Base-by-base conservation (phyloP, 2,888 invertebrate species). In the Hipparchia sbordonii region DNA sequence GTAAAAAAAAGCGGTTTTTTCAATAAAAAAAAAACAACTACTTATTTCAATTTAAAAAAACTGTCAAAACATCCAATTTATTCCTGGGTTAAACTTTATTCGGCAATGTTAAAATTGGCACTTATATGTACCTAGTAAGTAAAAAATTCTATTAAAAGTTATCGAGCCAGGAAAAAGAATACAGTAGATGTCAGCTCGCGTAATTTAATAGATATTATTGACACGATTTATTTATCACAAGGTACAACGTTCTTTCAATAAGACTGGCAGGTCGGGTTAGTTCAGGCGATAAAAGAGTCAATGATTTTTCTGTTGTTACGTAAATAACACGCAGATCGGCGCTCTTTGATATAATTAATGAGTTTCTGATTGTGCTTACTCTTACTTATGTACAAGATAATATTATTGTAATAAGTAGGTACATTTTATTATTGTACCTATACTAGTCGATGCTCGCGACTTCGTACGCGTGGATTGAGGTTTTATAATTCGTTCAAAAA, bases 261-360 rank as follows among this genome's bases (percentile, higher is more conserved):
- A 63, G 59, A 59, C 56, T 48, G 10, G 6, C 67, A 33, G 74
- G 74, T 76, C 76, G 66, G 65, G 65, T 60, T 39, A 60, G 59
- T 39, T 66, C 39, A 67, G 52, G 48, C 45, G 75, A 75, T 75
- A 75, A 71, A 70, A 54, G 65, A 63, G 74, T 70, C 74, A 74
- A 72, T 70, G 71, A 67, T 67, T 72, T 72, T 71, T 72, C 67
- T 75, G 9, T n/a, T 68, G 12, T 76, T 77, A 72, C 68, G 72
- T 74, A 72, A 73, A 74, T 39, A 67, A 46, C 67, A 23, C 23
- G 56, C n/a, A 54, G 7, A 48, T 51, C 46, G 46, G 65, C 51
- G 23, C 13, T 52, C 52, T 65, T 48, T 65, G 51, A 52, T 33
- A 7, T 59, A 33, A 56, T 57, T 23, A 57, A 57, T 57, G 57